Percentiles rank a stretch among this genome's conserved stretches.
These are phyloP conservation scores for Zaprionus gabonicus DNA, from an alignment of 1,140 invertebrate genomes.

Conservation along the genomic window DNA sequence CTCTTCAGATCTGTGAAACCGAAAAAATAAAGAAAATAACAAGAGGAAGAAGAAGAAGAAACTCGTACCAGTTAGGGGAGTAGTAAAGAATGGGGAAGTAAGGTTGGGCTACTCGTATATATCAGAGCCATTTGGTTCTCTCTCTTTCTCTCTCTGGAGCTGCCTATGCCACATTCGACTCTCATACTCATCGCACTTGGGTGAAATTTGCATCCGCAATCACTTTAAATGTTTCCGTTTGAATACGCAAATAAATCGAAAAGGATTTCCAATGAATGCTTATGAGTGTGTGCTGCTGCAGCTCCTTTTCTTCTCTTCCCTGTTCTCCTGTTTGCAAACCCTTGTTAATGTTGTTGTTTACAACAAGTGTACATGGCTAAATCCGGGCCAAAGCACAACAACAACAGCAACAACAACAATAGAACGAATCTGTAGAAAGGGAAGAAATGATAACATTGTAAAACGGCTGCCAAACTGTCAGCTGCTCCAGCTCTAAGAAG, in stretches of 20 bases:
- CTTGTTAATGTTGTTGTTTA: slow-evolving; percentile 81
- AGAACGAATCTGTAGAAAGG: not conserved
- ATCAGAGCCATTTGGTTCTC: slow-evolving; percentile 53
- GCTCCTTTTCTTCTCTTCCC: not conserved
- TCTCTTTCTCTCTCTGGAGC: slow-evolving; percentile 17
- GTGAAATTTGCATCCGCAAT: slow-evolving; percentile 80
- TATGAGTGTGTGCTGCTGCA: slow-evolving; percentile 62
- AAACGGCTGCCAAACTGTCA: slow-evolving; percentile 67
- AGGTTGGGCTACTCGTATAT: slow-evolving; percentile 1
- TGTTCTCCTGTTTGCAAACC: slow-evolving; percentile 44
- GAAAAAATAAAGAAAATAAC: slow-evolving; percentile 32
- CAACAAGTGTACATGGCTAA: slow-evolving; percentile 79
- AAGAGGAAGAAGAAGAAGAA: slow-evolving; percentile 22
- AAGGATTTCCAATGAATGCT: slow-evolving; percentile 82
- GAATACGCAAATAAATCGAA: slow-evolving; percentile 84
- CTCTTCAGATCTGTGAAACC: slow-evolving; percentile 63
- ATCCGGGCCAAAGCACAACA: slow-evolving; percentile 61
- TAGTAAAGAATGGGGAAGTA: slow-evolving; percentile 4
- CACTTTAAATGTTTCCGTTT: slow-evolving; percentile 84
- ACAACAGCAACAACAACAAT: slow-evolving; percentile 15
- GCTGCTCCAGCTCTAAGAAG: slow-evolving; percentile 38
- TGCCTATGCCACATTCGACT: slow-evolving; percentile 9
- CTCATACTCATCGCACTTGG: slow-evolving; percentile 17
- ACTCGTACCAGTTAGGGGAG: slow-evolving; percentile 21
- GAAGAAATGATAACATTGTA: slow-evolving; percentile 61